phyloP scores from a whole-genome alignment of 2,113 vertebrate genomes.

The Puntigrus tetrazona region DNA sequence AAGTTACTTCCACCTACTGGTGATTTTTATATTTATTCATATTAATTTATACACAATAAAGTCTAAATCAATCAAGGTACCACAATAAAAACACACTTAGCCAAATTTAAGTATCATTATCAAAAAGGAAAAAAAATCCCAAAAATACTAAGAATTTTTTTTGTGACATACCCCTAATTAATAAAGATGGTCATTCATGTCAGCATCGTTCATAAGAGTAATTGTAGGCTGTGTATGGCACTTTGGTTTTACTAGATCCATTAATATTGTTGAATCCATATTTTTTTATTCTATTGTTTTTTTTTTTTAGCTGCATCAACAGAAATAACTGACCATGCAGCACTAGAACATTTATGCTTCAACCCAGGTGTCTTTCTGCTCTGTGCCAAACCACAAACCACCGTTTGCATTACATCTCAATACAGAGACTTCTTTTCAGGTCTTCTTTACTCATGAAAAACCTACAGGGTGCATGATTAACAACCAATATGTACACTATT shows the following conservation, averaged over 20 bases:
- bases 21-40: too few relatives aligned
- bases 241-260: background rate
- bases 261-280: background rate
- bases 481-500: background rate
- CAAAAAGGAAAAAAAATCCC: too few relatives aligned
- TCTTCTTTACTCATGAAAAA: background rate
- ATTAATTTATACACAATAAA: too few relatives aligned
- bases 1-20: background rate
- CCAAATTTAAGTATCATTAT: background rate
- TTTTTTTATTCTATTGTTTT: slow-evolving; percentile 17
- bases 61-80: too few relatives aligned
- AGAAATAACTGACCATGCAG: background rate
- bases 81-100: background rate
- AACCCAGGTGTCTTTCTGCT: background rate
- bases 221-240: background rate
- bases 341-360: background rate
- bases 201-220: background rate
- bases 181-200: background rate
- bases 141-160: too few relatives aligned
- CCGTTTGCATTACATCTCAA: slow-evolving; percentile 15
- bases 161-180: background rate
- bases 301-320: background rate
- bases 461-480: background rate
- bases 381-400: slow-evolving; percentile 17
- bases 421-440: slow-evolving; percentile 4